Evolutionary conservation across 1,140 invertebrate species (phyloP).

Genomic region (Trigoniulus corallinus): DNA sequence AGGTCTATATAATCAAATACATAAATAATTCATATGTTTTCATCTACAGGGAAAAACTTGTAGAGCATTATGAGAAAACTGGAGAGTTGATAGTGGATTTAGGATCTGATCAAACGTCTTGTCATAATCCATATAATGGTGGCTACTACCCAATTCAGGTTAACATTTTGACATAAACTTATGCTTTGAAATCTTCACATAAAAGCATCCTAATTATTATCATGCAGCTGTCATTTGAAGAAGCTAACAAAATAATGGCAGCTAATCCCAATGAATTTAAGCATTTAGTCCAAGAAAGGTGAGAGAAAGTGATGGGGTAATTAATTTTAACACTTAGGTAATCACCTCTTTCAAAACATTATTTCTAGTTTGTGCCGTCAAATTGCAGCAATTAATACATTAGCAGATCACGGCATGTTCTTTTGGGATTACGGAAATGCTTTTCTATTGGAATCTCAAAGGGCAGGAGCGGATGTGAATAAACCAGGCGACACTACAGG

Average conservation of each 20-base stretch:
- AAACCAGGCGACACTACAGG: constrained; percentile 20
- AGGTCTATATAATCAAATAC: too few species aligned
- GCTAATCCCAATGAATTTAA: constrained; percentile 35
- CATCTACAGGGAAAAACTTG: constrained; percentile 34
- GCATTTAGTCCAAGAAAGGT: constrained; percentile 39
- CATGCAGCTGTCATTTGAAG: constrained; percentile 27
- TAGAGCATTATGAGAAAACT: constrained; percentile 32
- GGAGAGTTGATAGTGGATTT: constrained; percentile 42
- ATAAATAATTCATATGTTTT: constrained; percentile 7
- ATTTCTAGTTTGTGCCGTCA: constrained; percentile 36
- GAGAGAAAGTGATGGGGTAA: background rate
- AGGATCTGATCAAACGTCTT: constrained; percentile 51
- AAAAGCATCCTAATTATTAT: constrained; percentile 1
- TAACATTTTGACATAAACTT: background rate
- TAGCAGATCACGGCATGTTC: constrained; percentile 36
- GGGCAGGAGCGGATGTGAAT: constrained; percentile 27
- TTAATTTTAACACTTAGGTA: background rate
- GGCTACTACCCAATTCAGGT: constrained; percentile 47
- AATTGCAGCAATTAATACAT: constrained; percentile 39
- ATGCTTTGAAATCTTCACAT: background rate
- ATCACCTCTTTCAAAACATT: too few species aligned
- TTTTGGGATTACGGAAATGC: constrained; percentile 59
- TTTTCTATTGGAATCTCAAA: constrained; percentile 43
- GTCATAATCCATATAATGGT: constrained; percentile 45
- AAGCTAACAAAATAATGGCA: constrained; percentile 32